These are phyloP conservation scores for Jordanella pulchra DNA, from an alignment of 2,797 vertebrate genomes.

Conservation along the genomic window DNA sequence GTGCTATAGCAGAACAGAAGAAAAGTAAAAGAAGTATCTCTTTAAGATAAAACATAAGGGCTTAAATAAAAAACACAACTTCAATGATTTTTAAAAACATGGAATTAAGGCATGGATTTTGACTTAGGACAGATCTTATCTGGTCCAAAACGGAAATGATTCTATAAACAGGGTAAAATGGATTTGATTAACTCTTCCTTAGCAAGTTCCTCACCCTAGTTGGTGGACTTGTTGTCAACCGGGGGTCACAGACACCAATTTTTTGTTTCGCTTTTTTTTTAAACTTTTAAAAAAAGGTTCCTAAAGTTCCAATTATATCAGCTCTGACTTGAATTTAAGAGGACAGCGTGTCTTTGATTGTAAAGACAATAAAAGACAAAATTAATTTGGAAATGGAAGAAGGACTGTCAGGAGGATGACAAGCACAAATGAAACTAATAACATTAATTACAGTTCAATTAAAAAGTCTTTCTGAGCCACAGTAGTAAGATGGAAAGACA, in stretches of 20 bases:
- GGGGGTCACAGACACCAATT: background rate
- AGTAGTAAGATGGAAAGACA: constrained; percentile 2
- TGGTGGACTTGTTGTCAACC: background rate
- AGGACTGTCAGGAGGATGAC: background rate
- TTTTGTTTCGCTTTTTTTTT: background rate
- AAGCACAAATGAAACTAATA: background rate
- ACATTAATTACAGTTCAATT: constrained; percentile 11
- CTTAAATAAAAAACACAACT: background rate
- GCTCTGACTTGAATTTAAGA: background rate
- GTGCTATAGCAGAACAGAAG: background rate
- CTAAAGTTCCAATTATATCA: background rate
- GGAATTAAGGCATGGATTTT: background rate
- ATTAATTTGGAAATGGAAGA: background rate
- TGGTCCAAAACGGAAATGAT: background rate
- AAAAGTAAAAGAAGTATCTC: background rate
- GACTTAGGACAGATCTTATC: background rate
- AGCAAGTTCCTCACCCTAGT: background rate
- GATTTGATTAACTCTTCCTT: background rate
- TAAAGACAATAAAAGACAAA: background rate
- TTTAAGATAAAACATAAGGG: background rate
- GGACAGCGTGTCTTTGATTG: background rate
- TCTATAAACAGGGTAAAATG: background rate
- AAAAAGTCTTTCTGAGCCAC: constrained; percentile 4
- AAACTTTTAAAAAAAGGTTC: background rate
- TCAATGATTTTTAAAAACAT: background rate